Percentiles rank a stretch among this genome's conserved stretches.
phyloP scores from a whole-genome alignment of 1,140 invertebrate species.

The Ruditapes philippinarum region DNA sequence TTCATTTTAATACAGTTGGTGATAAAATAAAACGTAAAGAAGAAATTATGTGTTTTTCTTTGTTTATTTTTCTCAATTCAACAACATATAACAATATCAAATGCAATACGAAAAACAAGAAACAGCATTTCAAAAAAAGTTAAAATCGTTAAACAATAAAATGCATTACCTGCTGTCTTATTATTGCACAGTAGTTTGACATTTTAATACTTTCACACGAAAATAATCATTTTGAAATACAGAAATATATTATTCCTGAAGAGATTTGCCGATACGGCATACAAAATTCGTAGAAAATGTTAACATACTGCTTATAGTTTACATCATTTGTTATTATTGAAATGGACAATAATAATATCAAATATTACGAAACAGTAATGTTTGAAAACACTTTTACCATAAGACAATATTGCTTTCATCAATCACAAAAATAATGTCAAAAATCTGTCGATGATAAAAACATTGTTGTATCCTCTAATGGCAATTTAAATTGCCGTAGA shows the following conservation, averaged over 20 bases:
- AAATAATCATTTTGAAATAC: not conserved
- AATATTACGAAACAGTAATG: too few species aligned
- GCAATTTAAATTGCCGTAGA: too few species aligned
- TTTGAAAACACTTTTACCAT: too few species aligned
- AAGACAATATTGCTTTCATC: too few species aligned
- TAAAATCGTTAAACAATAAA: not conserved
- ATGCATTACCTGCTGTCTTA: not conserved
- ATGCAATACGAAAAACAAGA: slow-evolving; percentile 18
- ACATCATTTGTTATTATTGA: too few species aligned
- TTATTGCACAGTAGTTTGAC: slow-evolving; percentile 8
- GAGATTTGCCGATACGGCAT: not conserved
- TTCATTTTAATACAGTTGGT: too few species aligned
- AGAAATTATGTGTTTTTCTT: slow-evolving; percentile 10
- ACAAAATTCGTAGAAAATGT: not conserved
- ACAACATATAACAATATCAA: slow-evolving; percentile 9
- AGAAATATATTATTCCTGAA: not conserved
- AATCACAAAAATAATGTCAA: too few species aligned
- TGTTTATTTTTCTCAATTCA: slow-evolving; percentile 1
- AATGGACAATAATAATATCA: too few species aligned
- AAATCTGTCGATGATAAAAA: not conserved
- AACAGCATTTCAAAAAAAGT: not conserved
- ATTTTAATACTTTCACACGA: too few species aligned
- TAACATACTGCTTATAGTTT: not conserved
- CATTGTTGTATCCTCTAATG: not conserved
- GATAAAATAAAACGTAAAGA: too few species aligned